These are phyloP conservation scores for Triplophysa siluroides DNA, from an alignment of 2,113 vertebrate species.

Conservation along the genomic window DNA sequence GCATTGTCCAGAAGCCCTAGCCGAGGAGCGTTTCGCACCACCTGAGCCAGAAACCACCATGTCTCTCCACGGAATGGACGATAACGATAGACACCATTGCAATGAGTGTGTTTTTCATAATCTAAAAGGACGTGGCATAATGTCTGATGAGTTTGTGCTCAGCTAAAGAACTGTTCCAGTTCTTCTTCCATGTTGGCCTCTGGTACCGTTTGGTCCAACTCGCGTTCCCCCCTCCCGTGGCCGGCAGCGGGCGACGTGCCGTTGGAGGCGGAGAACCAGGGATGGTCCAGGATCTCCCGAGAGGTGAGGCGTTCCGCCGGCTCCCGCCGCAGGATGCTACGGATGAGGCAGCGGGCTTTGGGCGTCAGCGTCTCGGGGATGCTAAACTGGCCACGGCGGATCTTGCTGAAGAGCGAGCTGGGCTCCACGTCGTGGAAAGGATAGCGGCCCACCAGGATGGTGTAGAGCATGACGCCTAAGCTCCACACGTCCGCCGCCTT, in stretches of 20 bases:
- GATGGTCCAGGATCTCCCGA: conserved; percentile 96
- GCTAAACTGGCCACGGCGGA: conserved; percentile 97
- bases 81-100: conserved; percentile 69
- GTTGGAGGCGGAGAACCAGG: conserved; percentile 92
- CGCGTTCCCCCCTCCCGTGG: conserved; percentile 82
- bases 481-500: conserved; percentile 99
- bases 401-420: conserved; percentile 97
- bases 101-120: conserved; percentile 61
- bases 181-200: conserved; percentile 98
- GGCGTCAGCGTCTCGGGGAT: conserved; percentile 96
- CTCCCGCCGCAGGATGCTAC: conserved; percentile 94
- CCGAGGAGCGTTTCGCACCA: conserved; percentile 29
- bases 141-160: conserved; percentile 72
- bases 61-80: conserved; percentile 74
- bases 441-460: conserved; percentile 97
- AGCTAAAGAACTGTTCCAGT: conserved; percentile 97
- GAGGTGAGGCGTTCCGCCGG: conserved; percentile 95
- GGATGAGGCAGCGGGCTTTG: conserved; percentile 98
- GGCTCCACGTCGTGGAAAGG: conserved; percentile 99
- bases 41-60: conserved; percentile 42
- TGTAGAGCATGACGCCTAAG: conserved; percentile 98
- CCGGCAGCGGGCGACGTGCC: conserved; percentile 75
- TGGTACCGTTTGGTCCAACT: conserved; percentile 94
- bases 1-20: conserved; percentile 45
- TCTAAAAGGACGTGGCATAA: conserved; percentile 68